These are phyloP conservation scores for Drosophila sproati DNA, from an alignment of 1,140 invertebrate genomes.

Conservation along the genomic window DNA sequence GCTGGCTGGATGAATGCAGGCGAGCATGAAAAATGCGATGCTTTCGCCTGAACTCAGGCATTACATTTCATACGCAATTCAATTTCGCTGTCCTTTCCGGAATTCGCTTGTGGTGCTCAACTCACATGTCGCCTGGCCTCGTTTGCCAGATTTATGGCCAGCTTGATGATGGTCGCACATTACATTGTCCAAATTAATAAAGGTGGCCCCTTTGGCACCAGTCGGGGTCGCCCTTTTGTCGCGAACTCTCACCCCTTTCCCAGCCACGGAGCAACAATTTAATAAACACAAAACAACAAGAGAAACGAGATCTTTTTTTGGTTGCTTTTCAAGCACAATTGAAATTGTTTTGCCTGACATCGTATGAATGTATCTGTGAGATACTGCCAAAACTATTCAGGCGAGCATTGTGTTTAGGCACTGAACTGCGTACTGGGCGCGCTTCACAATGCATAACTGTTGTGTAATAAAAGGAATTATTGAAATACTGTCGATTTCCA, in stretches of 20 bases:
- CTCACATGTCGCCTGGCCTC: constrained; percentile 34
- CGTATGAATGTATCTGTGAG: constrained; percentile 35
- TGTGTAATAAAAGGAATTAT: constrained; percentile 65
- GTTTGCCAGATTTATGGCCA: constrained; percentile 64
- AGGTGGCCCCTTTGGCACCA: constrained; percentile 45
- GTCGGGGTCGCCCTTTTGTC: constrained; percentile 14
- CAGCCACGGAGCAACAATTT: constrained; percentile 58
- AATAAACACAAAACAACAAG: constrained; percentile 66
- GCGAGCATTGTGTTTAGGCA: constrained; percentile 48
- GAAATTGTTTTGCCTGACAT: constrained; percentile 60
- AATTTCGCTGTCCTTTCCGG: constrained; percentile 21
- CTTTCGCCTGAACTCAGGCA: constrained; percentile 25
- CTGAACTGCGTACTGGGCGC: constrained; percentile 40
- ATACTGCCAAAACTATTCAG: constrained; percentile 38
- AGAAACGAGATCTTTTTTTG: constrained; percentile 51
- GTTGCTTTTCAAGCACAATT: constrained; percentile 67
- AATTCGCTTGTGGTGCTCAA: constrained; percentile 16
- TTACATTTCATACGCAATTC: constrained; percentile 65
- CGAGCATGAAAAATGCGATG: constrained; percentile 51
- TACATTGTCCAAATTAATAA: constrained; percentile 63
- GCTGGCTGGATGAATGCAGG: constrained; percentile 37
- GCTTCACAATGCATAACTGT: constrained; percentile 55
- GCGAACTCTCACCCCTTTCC: constrained; percentile 56
- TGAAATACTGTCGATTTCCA: constrained; percentile 72
- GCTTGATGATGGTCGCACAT: constrained; percentile 56